Evolutionary conservation across 2,888 invertebrate species (phyloP).

Genomic region (Doris montereyensis): DNA sequence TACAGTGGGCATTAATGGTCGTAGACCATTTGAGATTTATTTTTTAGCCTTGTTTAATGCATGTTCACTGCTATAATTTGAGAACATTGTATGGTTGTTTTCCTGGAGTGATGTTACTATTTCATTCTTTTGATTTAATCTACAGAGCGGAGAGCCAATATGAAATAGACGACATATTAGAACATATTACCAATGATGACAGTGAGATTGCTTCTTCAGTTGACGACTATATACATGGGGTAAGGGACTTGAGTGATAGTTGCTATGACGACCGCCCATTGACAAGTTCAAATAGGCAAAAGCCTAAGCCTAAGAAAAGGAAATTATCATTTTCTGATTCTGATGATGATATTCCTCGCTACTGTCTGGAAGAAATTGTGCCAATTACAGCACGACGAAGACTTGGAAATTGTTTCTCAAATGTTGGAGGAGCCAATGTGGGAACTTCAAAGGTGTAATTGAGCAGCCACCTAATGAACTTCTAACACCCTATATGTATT

Average conservation of each 20-base stretch:
- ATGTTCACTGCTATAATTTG: background rate
- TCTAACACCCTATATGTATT: slow-evolving; percentile 26
- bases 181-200: background rate
- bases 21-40: background rate
- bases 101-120: too few relatives aligned
- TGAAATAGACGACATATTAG: background rate
- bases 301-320: background rate
- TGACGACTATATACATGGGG: background rate
- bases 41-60: background rate
- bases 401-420: background rate
- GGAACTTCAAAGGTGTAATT: slow-evolving; percentile 11
- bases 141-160: background rate
- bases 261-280: too few relatives aligned
- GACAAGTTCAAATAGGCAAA: too few relatives aligned
- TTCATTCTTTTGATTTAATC: background rate
- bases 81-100: background rate
- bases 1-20: background rate
- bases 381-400: background rate
- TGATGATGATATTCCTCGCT: slow-evolving; percentile 13
- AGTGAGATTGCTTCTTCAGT: background rate
- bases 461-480: background rate
- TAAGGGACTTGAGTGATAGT: background rate
- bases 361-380: background rate
- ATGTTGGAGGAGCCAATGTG: slow-evolving; percentile 8
- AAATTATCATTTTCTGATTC: background rate